Percentiles rank a stretch among this genome's conserved stretches.
phyloP scores from a whole-genome alignment of 2,797 vertebrate genomes.

The Myotis vivesi region DNA sequence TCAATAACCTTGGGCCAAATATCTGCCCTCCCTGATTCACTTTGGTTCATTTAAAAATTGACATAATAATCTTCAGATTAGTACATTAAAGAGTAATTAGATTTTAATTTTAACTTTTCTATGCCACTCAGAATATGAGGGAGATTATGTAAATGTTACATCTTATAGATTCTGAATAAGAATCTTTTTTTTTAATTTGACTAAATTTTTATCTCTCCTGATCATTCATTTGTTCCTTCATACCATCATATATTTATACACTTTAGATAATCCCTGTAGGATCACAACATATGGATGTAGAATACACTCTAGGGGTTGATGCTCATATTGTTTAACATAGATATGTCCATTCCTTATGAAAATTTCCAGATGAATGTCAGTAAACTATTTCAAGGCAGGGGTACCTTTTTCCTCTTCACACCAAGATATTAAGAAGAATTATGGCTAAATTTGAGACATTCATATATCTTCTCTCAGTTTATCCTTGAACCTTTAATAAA shows the following conservation, averaged over 20 bases:
- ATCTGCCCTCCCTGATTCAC: slow-evolving; percentile 16
- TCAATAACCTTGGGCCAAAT: not conserved
- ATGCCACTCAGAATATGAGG: slow-evolving; percentile 50
- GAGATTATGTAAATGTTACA: slow-evolving; percentile 54
- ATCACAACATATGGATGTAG: not conserved
- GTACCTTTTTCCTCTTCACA: not conserved
- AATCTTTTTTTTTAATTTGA: slow-evolving; percentile 51
- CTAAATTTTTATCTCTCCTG: slow-evolving; percentile 26
- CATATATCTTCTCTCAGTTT: not conserved
- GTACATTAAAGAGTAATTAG: slow-evolving; percentile 69
- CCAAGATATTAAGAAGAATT: not conserved
- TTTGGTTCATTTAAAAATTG: slow-evolving; percentile 52
- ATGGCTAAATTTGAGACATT: not conserved
- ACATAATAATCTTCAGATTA: slow-evolving; percentile 56
- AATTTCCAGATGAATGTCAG: not conserved
- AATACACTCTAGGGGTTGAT: not conserved
- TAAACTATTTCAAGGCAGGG: not conserved
- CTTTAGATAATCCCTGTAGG: not conserved
- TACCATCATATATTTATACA: not conserved
- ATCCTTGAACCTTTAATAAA: not conserved
- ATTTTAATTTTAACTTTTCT: slow-evolving; percentile 69
- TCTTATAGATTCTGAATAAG: slow-evolving; percentile 61
- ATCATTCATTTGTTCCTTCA: not conserved
- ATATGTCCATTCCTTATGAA: not conserved
- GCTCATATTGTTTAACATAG: not conserved